phyloP scores from a whole-genome alignment of 2,113 vertebrate genomes.

The Colossoma macropomum region DNA sequence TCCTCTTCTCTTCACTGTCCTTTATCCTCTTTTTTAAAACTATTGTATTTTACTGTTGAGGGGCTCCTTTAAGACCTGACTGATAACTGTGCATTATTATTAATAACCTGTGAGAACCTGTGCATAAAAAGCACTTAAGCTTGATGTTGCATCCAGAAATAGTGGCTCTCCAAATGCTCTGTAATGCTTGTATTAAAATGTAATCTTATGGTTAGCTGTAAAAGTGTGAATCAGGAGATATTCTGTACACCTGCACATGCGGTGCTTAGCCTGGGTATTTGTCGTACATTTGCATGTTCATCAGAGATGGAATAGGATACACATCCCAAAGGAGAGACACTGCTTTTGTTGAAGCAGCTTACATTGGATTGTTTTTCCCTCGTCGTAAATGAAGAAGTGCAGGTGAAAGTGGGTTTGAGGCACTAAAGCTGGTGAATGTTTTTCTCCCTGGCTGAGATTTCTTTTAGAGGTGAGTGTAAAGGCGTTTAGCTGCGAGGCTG shows the following conservation, averaged over 20 bases:
- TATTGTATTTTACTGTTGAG: too few relatives aligned
- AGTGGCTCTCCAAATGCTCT: not conserved
- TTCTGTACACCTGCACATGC: not conserved
- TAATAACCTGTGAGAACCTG: too few relatives aligned
- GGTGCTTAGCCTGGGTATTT: not conserved
- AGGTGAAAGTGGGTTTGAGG: conserved; percentile 19
- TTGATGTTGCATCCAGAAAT: not conserved
- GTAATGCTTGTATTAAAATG: not conserved
- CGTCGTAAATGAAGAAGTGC: conserved; percentile 2
- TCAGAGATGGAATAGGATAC: not conserved
- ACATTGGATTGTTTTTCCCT: conserved; percentile 23
- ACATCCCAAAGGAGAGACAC: not conserved
- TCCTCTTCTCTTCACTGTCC: not conserved
- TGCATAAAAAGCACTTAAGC: too few relatives aligned
- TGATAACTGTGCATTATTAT: too few relatives aligned
- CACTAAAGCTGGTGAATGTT: conserved; percentile 11
- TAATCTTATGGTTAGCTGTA: not conserved
- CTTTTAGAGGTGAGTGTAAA: conserved; percentile 53
- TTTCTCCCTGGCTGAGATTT: conserved; percentile 50
- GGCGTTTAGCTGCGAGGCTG: conserved; percentile 45
- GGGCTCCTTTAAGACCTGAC: not conserved
- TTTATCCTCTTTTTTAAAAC: not conserved
- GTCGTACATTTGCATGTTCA: conserved; percentile 1
- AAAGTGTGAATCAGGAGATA: not conserved
- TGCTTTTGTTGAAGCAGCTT: not conserved